phyloP scores from a whole-genome alignment of 2,113 vertebrate species.

The Porphyrio hochstetteri region DNA sequence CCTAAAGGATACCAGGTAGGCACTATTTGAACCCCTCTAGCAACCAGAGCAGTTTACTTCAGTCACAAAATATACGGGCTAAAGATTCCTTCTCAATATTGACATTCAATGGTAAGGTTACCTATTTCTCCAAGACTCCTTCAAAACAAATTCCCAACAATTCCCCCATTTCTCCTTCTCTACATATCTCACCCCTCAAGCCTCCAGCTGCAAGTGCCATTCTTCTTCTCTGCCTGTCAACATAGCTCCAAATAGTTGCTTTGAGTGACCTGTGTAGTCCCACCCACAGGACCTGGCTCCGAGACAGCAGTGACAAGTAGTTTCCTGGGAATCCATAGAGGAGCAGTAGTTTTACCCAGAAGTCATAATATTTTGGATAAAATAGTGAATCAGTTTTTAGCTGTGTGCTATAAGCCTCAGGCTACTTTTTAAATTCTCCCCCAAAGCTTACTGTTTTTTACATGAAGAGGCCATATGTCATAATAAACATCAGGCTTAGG shows the following conservation, averaged over 20 bases:
- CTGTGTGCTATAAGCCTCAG: neutral
- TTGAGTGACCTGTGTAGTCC: neutral
- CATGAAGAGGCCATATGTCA: constrained; percentile 43
- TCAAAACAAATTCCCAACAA: neutral
- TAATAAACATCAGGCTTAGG: constrained; percentile 62
- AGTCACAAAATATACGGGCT: neutral
- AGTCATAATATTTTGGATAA: constrained; percentile 54
- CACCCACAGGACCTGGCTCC: neutral
- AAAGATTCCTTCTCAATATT: neutral
- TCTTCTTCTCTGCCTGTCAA: constrained; percentile 30
- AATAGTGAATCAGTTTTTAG: constrained; percentile 46
- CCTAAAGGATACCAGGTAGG: neutral
- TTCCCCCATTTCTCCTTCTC: neutral
- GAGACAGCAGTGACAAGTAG: neutral
- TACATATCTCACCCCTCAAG: neutral
- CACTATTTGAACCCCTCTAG: neutral
- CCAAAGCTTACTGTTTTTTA: constrained; percentile 58
- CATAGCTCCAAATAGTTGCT: neutral
- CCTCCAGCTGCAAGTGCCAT: constrained; percentile 5
- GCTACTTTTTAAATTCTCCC: constrained; percentile 57
- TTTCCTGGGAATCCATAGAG: constrained; percentile 5
- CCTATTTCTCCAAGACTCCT: neutral
- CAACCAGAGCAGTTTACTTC: neutral
- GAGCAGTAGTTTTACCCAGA: constrained; percentile 25
- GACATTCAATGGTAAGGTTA: constrained; percentile 4